Evolutionary conservation across 53 echinoderm and acorn worm genomes (phyloP).

Genomic region (Holothuria leucospilota): DNA sequence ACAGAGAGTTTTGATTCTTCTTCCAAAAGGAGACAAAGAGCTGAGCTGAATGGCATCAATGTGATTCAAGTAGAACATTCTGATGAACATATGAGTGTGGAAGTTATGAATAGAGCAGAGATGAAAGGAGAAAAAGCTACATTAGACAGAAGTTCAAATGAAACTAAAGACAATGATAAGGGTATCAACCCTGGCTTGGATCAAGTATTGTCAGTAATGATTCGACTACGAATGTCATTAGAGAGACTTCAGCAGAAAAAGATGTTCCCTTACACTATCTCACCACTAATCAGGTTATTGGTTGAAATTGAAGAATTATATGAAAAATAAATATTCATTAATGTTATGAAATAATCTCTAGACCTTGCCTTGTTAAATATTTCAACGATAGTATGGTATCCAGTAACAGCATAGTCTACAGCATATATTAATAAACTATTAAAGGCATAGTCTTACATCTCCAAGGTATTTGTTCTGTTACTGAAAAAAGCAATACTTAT

Average conservation of each 20-base stretch:
- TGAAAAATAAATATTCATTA: slow-evolving; percentile 34
- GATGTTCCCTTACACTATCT: slow-evolving; percentile 81
- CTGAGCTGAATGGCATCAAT: too few relatives aligned
- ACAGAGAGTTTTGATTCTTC: background rate
- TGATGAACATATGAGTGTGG: too few relatives aligned
- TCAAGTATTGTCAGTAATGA: slow-evolving; percentile 76
- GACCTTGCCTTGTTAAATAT: too few relatives aligned
- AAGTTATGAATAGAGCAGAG: too few relatives aligned
- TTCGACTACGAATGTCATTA: slow-evolving; percentile 73
- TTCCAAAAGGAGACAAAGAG: background rate
- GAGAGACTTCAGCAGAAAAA: slow-evolving; percentile 67
- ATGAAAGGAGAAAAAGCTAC: background rate
- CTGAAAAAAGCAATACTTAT: too few relatives aligned
- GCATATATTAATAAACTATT: too few relatives aligned
- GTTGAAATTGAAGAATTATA: slow-evolving; percentile 69
- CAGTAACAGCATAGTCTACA: too few relatives aligned
- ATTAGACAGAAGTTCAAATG: background rate
- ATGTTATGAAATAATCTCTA: background rate
- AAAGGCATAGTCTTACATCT: too few relatives aligned
- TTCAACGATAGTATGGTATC: too few relatives aligned
- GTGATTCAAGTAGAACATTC: too few relatives aligned
- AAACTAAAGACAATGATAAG: background rate
- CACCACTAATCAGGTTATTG: slow-evolving; percentile 73
- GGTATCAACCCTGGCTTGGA: slow-evolving; percentile 48
- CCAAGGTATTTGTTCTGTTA: too few relatives aligned